These are phyloP conservation scores for Xanthorhoe spadicearia DNA, from an alignment of 2,888 invertebrate species.

Conservation along the genomic window DNA sequence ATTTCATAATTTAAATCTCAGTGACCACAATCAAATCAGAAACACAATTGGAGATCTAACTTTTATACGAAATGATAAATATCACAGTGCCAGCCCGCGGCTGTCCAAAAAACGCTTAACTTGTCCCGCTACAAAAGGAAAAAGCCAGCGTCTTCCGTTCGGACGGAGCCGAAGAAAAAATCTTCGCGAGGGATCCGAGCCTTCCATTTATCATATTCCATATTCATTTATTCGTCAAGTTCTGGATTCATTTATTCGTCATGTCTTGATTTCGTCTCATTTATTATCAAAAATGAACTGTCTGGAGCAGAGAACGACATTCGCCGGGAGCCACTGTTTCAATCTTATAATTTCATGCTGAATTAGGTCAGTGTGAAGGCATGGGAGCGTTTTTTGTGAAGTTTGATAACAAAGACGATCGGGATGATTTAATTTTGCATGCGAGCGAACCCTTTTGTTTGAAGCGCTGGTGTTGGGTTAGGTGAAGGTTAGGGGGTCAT, in stretches of 20 bases:
- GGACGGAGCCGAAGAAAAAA: conserved; percentile 83
- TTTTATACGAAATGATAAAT: conserved; percentile 83
- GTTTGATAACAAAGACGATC: conserved; percentile 47
- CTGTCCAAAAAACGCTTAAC: conserved; percentile 84
- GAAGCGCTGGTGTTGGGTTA: conserved; percentile 40
- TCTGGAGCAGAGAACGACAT: conserved; percentile 79
- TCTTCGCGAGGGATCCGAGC: conserved; percentile 82
- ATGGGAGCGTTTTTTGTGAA: conserved; percentile 49
- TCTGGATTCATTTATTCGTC: conserved; percentile 86
- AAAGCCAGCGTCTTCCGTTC: conserved; percentile 84
- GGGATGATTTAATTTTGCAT: conserved; percentile 45
- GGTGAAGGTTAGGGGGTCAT: conserved; percentile 61
- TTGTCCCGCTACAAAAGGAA: conserved; percentile 84
- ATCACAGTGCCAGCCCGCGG: conserved; percentile 73
- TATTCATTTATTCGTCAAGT: conserved; percentile 86
- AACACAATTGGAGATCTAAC: conserved; percentile 74
- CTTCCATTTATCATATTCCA: conserved; percentile 85
- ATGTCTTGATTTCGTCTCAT: conserved; percentile 86
- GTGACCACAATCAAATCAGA: conserved; percentile 65
- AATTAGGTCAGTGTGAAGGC: conserved; percentile 67
- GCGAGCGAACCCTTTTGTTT: conserved; percentile 46
- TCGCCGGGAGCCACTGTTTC: conserved; percentile 79
- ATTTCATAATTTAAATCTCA: conserved; percentile 50
- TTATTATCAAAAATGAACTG: conserved; percentile 86
- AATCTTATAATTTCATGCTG: conserved; percentile 82